Evolutionary conservation across 2,888 invertebrate genomes (phyloP), one percentile per base, ranked within the genome.

Genomic region (Myopa tessellatipennis): DNA sequence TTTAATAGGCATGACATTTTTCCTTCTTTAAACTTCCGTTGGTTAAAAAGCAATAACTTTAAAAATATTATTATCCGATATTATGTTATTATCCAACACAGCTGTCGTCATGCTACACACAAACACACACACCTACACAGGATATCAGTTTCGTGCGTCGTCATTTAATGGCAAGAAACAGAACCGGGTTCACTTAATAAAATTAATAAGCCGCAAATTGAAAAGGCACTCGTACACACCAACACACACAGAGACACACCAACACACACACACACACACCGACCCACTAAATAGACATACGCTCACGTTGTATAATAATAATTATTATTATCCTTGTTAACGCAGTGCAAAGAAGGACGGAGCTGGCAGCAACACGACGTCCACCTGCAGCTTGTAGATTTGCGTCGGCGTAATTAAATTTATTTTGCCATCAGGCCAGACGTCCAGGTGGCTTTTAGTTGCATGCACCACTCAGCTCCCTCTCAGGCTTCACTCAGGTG

Each of bases 151-250:
- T 12, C 8, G 10, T 74, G 26, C 18, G 45, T 40, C 26, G 12
- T 6, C 45, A 63, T 74, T 65, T 65, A 5, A 63, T 50, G 63
- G 18, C 16, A 72, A 76, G 1, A 52, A 40, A 12, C 52, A 60
- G 55, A 12, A 18, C 55, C 77, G 63, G 67, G 79, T 78, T 77
- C 73, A 79, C 78, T 80, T 78, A 83, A 85, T 86, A 84, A 83
- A 84, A 86, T 84, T 85, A 86, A 86, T 86, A 85, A 85, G 83
- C 85, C 86, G 81, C 85, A 86, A 85, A 86, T 85, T 85, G 85
- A 85, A 85, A 85, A 85, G 82, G 82, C 79, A 81, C 82, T 82
- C 82, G 83, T 63, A 70, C 76, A 70, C 76, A 74, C 70, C 38
- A 63, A 69, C 70, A 73, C 71, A 78, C 68, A 65, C 65, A 67